Percentiles rank a stretch among this genome's conserved stretches.
phyloP scores from a whole-genome alignment of 2,888 invertebrate species.

The Macaria notata region DNA sequence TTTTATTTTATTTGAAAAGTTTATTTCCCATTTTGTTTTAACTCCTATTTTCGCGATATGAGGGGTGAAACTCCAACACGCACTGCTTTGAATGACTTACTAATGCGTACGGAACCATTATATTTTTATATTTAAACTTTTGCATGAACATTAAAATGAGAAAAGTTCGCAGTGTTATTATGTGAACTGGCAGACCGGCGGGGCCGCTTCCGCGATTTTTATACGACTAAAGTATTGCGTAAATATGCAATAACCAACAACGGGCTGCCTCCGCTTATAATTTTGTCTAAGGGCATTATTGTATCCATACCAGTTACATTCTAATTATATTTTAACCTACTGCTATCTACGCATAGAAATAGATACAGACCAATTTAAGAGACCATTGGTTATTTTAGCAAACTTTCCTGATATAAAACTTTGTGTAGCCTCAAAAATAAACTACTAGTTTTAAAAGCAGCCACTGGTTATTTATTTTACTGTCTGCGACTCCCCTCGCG shows the following conservation, averaged over 20 bases:
- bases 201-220: conserved; percentile 23
- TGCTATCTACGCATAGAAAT: too few relatives aligned
- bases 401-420: too few relatives aligned
- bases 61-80: conserved; percentile 70
- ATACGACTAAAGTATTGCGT: conserved; percentile 17
- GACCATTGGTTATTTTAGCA: too few relatives aligned
- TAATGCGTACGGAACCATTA: conserved; percentile 79
- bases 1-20: conserved; percentile 82
- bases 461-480: too few relatives aligned
- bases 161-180: conserved; percentile 73
- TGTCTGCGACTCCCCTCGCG: too few relatives aligned
- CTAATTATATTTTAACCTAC: too few relatives aligned
- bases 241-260: conserved; percentile 12
- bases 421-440: too few relatives aligned
- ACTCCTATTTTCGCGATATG: conserved; percentile 75
- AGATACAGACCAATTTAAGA: too few relatives aligned
- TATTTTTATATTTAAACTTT: conserved; percentile 82
- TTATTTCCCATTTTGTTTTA: conserved; percentile 81
- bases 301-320: too few relatives aligned
- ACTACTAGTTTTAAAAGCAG: too few relatives aligned
- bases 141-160: conserved; percentile 78
- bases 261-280: conserved; percentile 3
- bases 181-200: conserved; percentile 33
- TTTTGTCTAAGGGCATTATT: too few relatives aligned
- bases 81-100: conserved; percentile 78